Base-by-base conservation (phyloP, 2,888 invertebrate species). In the Osmoderma eremita region DNA sequence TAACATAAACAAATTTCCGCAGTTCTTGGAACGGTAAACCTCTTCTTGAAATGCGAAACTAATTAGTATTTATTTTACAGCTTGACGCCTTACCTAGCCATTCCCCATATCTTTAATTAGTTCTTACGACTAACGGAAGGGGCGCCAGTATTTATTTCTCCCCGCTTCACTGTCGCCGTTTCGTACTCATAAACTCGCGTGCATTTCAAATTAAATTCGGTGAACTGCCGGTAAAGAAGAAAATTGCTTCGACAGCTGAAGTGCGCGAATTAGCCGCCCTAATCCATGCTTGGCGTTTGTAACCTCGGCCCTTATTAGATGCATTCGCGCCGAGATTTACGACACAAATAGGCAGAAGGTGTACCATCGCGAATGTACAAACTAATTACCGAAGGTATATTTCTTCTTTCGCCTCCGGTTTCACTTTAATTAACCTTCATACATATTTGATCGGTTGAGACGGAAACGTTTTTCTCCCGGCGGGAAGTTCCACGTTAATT, bases 201-300 rank as follows among this genome's bases (percentile, higher is more conserved):
- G 12, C 53, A 38, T 53, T 53, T 36, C 38, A 36, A 38, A 38
- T 53, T 53, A 38, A 38, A 53, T 53, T 53, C 38, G 38, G 3
- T 38, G 17, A 53, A 53, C 18, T 53, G 15, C 18, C 30, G 30
- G 30, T 30, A 30, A 30, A 6, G 30, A 30, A 30, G 13, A 17
- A 38, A 53, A 53, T 38, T 24, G 24, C 50, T 53, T 53, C 53
- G 53, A 53, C 53, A 38, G 36, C 38, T 53, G 18, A 36, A 38
- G 17, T 18, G 18, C 36, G 39, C 24, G 53, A 53, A 53, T 53
- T 53, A 53, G 17, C 36, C 53, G 13, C 18, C 38, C 38, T 39
- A 53, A 38, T 53, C 38, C 38, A 38, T 53, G 38, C 53, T 36
- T 38, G 38, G 38, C 53, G 53, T 53, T 53, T 53, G 36, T 53